phyloP scores from a whole-genome alignment of 2,797 vertebrate species.

The Megaceryle alcyon region DNA sequence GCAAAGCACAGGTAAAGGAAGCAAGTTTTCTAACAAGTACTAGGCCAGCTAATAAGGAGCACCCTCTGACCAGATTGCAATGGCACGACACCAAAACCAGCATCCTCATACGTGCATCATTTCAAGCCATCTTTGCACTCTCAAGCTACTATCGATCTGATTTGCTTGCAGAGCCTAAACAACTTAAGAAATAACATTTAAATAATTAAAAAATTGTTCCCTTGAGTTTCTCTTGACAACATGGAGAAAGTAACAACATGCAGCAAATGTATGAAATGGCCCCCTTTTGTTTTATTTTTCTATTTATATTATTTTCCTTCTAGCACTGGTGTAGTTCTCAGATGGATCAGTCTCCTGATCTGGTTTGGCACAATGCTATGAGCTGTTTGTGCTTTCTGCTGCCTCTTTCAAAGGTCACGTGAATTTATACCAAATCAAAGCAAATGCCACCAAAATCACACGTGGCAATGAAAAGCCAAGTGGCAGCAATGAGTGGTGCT shows the following conservation, averaged over 20 bases:
- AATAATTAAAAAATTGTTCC: not conserved
- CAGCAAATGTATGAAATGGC: not conserved
- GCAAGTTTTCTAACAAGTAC: not conserved
- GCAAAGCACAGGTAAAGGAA: not conserved
- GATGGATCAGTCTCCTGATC: not conserved
- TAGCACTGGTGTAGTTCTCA: not conserved
- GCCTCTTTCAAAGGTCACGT: not conserved
- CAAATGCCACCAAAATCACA: not conserved
- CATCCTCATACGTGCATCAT: not conserved
- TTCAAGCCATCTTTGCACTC: not conserved
- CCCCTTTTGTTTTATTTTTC: not conserved
- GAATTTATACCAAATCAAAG: not conserved
- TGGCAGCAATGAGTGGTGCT: rapidly evolving
- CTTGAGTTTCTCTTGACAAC: not conserved
- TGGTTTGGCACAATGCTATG: not conserved
- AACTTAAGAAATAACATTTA: not conserved
- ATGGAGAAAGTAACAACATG: rapidly evolving
- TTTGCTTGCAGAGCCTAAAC: not conserved
- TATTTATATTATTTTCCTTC: not conserved
- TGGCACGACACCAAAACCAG: not conserved
- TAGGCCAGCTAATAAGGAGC: not conserved
- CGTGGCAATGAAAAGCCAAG: not conserved
- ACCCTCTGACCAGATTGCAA: not conserved
- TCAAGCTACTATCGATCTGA: not conserved
- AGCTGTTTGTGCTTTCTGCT: not conserved